Evolutionary conservation across 2,888 invertebrate genomes (phyloP).

Genomic region (Deroplatys truncata): DNA sequence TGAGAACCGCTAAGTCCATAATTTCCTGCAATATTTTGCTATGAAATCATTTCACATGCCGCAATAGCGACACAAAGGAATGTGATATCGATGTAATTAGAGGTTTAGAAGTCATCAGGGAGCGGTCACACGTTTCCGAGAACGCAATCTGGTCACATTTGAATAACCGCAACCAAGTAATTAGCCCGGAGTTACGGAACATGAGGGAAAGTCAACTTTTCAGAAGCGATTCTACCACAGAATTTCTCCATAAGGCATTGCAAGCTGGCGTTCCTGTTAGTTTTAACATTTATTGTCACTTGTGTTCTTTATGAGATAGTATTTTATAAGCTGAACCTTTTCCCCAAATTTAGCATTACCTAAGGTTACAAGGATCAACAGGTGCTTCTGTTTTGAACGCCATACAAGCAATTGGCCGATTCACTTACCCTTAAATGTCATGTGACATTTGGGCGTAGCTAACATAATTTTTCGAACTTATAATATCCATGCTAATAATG

Average conservation of each 20-base stretch:
- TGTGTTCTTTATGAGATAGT: too few species aligned
- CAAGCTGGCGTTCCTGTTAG: too few species aligned
- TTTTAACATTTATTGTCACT: too few species aligned
- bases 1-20: background rate
- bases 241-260: background rate
- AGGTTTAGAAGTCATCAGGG: background rate
- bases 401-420: too few species aligned
- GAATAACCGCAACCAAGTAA: background rate
- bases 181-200: background rate
- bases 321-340: too few species aligned
- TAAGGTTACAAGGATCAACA: too few species aligned
- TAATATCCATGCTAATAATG: too few species aligned
- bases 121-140: background rate
- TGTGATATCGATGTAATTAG: background rate
- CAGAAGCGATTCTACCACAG: background rate
- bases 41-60: background rate
- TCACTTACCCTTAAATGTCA: too few species aligned
- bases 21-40: background rate
- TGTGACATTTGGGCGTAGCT: too few species aligned
- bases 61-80: background rate
- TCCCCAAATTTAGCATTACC: too few species aligned
- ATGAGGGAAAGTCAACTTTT: background rate
- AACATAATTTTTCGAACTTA: too few species aligned
- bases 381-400: too few species aligned
- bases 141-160: background rate